Percentiles rank a stretch among this genome's conserved stretches.
Conservation (phyloP, 2,113 vertebrate genomes). For the Falco punctatus region DNA sequence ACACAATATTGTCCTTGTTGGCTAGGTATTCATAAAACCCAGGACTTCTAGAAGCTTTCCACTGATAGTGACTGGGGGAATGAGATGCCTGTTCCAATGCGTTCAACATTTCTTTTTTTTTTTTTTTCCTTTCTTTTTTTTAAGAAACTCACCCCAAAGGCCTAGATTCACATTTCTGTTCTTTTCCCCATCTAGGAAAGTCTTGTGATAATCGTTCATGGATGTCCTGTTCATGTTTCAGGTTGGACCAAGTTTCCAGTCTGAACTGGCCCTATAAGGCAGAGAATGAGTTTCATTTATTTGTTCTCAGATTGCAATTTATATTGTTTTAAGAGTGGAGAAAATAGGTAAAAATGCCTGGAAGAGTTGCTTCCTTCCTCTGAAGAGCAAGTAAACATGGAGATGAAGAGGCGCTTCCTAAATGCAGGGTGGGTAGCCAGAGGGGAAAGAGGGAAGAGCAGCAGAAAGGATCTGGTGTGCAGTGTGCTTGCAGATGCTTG, state of each 20-base stretch:
- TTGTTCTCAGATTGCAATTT: no score
- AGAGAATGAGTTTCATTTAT: no score
- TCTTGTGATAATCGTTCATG: background rate
- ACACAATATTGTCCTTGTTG: background rate
- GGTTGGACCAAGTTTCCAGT: background rate
- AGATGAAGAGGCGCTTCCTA: background rate
- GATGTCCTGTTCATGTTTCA: background rate
- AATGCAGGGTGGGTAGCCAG: background rate
- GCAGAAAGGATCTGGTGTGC: background rate
- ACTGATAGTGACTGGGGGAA: background rate
- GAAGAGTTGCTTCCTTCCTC: background rate
- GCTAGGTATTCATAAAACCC: background rate
- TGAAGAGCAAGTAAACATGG: background rate
- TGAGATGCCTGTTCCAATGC: background rate
- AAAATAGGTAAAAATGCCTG: background rate
- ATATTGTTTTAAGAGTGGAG: no score
- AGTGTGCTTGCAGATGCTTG: background rate
- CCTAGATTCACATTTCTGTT: background rate
- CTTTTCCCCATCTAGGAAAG: rapidly evolving
- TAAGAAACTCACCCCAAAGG: background rate
- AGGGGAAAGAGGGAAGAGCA: background rate
- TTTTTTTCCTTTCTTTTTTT: no score
- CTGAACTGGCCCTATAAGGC: background rate
- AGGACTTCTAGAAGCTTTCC: background rate
- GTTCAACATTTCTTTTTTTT: background rate